phyloP scores from a whole-genome alignment of 92 coral and sea anemone genomes.

The Nematostella vectensis region DNA sequence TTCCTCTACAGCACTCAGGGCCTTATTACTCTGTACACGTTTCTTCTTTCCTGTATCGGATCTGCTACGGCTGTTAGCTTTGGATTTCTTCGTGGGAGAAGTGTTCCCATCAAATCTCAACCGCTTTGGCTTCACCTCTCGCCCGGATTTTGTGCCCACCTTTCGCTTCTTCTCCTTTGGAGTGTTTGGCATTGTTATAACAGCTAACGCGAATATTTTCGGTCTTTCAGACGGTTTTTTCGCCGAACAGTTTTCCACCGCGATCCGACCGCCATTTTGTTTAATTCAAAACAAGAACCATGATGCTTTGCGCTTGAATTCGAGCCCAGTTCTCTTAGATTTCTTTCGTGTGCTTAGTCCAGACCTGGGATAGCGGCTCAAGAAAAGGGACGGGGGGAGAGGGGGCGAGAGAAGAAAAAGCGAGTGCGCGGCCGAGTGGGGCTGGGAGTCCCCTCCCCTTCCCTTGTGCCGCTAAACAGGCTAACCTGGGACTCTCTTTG shows the following conservation, averaged over 20 bases:
- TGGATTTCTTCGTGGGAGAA: constrained; percentile 2
- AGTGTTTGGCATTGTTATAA: constrained; percentile 68
- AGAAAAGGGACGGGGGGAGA: too few species aligned
- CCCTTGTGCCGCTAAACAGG: too few species aligned
- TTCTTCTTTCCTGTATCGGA: constrained; percentile 9
- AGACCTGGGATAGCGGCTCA: too few species aligned
- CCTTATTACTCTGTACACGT: constrained; percentile 4
- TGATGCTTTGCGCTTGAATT: constrained; percentile 26
- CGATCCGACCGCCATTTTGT: constrained; percentile 56
- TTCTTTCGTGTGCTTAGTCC: too few species aligned
- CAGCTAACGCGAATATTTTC: background rate
- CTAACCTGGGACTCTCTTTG: too few species aligned
- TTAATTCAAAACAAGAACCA: constrained; percentile 48
- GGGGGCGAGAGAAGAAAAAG: too few species aligned
- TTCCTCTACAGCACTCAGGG: constrained; percentile 9
- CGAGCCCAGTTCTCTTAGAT: constrained; percentile 6
- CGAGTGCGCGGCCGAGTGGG: too few species aligned
- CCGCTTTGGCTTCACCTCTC: constrained; percentile 31
- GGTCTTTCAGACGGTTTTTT: background rate
- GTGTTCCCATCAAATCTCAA: constrained; percentile 31
- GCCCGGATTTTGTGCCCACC: constrained; percentile 30
- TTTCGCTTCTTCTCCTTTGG: constrained; percentile 63
- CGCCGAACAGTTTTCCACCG: background rate
- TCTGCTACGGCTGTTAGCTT: constrained; percentile 3
- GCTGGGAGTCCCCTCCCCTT: too few species aligned